phyloP scores from a whole-genome alignment of 2,888 invertebrate species.

The Drosophila pseudotakahashii region DNA sequence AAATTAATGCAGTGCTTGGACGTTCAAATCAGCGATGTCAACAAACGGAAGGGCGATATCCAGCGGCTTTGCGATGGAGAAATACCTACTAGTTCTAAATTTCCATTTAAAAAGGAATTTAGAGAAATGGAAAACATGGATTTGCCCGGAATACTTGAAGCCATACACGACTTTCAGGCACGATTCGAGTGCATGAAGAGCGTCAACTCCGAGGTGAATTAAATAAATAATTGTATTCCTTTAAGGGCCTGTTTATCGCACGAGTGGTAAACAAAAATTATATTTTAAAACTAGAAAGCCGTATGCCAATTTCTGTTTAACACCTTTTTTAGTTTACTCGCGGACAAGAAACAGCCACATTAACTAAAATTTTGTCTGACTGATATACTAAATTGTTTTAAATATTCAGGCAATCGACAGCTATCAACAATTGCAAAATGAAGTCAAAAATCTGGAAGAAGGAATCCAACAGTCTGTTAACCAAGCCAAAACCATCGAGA shows the following conservation, averaged over 20 bases:
- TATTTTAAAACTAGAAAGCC: too few relatives aligned
- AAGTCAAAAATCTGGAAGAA: conserved; percentile 85
- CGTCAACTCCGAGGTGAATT: conserved; percentile 86
- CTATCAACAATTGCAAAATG: conserved; percentile 86
- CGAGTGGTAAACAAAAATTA: too few relatives aligned
- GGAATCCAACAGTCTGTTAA: conserved; percentile 85
- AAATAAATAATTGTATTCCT: too few relatives aligned
- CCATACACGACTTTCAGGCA: conserved; percentile 86
- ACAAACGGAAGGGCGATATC: conserved; percentile 36
- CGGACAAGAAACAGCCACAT: too few relatives aligned
- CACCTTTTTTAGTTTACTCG: too few relatives aligned
- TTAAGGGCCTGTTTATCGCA: too few relatives aligned
- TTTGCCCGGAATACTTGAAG: conserved; percentile 85
- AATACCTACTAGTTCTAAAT: conserved; percentile 86
- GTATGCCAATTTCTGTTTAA: too few relatives aligned
- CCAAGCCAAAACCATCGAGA: conserved; percentile 84
- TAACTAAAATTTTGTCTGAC: too few relatives aligned
- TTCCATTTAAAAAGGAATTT: conserved; percentile 86
- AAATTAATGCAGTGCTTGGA: conserved; percentile 27
- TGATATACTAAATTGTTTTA: not conserved
- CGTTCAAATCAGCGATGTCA: conserved; percentile 9
- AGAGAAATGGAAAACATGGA: conserved; percentile 85
- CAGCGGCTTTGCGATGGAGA: conserved; percentile 47
- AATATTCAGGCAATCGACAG: conserved; percentile 86
- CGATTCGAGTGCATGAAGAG: conserved; percentile 87